phyloP scores from a whole-genome alignment of 2,113 vertebrate species.

The Pungitius pungitius region DNA sequence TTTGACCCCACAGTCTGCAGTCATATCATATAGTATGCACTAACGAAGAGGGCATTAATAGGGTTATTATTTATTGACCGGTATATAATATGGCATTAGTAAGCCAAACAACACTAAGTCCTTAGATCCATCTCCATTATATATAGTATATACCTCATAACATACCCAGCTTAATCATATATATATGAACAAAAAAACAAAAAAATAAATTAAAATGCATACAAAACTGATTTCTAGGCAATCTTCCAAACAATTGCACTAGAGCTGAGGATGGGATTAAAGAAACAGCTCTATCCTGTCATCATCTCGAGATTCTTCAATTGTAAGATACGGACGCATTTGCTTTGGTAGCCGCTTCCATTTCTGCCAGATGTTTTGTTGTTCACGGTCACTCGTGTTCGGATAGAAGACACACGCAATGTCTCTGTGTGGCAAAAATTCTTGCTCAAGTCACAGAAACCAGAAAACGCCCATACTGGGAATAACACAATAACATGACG shows the following conservation, averaged over 20 bases:
- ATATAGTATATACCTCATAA: not conserved
- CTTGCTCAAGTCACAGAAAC: conserved; percentile 12
- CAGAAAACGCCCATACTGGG: not conserved
- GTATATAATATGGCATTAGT: too few species aligned
- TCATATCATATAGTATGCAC: not conserved
- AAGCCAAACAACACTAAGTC: conserved; percentile 16
- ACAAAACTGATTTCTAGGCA: not conserved
- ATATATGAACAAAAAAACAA: not conserved
- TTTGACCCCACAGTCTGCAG: conserved; percentile 41
- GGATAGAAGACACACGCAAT: not conserved
- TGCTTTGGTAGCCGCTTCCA: not conserved
- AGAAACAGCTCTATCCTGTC: not conserved
- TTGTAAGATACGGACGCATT: not conserved
- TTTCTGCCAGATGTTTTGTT: not conserved
- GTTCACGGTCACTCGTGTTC: not conserved
- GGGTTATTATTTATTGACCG: too few species aligned
- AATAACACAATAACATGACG: conserved; percentile 2
- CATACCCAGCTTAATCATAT: conserved; percentile 1
- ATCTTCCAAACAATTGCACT: not conserved
- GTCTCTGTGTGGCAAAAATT: not conserved
- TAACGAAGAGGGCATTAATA: conserved; percentile 12
- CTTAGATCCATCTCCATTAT: not conserved
- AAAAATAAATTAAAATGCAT: not conserved
- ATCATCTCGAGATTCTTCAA: not conserved
- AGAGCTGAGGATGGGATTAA: not conserved